Evolutionary conservation across 2,797 vertebrate species (phyloP).

Genomic region (Spondyliosoma cantharus): DNA sequence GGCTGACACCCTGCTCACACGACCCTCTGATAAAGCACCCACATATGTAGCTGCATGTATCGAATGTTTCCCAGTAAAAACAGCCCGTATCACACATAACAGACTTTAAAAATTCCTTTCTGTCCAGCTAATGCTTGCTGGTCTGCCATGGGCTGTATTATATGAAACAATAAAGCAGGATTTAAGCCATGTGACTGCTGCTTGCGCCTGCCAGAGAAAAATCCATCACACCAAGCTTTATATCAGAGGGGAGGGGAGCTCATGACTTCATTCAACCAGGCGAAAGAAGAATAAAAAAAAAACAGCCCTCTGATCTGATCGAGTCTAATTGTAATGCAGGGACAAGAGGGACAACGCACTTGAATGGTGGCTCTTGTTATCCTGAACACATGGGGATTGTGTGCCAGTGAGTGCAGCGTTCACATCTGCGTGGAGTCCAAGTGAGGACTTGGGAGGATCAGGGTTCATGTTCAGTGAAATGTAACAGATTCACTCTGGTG

Average conservation of each 20-base stretch:
- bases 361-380: slow-evolving; percentile 74
- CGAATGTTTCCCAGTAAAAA: not conserved
- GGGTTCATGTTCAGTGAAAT: not conserved
- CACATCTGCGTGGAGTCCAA: slow-evolving; percentile 50
- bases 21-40: slow-evolving; percentile 32
- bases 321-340: slow-evolving; percentile 63
- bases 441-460: slow-evolving; percentile 19
- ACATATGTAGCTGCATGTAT: too few relatives aligned
- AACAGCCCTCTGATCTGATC: slow-evolving; percentile 44
- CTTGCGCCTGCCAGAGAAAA: slow-evolving; percentile 38
- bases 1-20: slow-evolving; percentile 37
- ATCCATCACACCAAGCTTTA: slow-evolving; percentile 44
- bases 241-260: slow-evolving; percentile 18
- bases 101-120: slow-evolving; percentile 14
- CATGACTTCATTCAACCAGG: slow-evolving; percentile 51
- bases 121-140: slow-evolving; percentile 23
- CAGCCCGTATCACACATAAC: not conserved
- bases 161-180: slow-evolving; percentile 42
- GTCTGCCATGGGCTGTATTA: not conserved
- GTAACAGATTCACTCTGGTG: not conserved
- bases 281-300: not conserved
- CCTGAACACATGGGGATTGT: slow-evolving; percentile 66
- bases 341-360: slow-evolving; percentile 29
- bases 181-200: slow-evolving; percentile 42
- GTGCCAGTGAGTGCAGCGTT: slow-evolving; percentile 51